Evolutionary conservation across 1,140 invertebrate species (phyloP), one percentile per base, ranked within the genome.

Genomic region (Aporrectodea caliginosa): DNA sequence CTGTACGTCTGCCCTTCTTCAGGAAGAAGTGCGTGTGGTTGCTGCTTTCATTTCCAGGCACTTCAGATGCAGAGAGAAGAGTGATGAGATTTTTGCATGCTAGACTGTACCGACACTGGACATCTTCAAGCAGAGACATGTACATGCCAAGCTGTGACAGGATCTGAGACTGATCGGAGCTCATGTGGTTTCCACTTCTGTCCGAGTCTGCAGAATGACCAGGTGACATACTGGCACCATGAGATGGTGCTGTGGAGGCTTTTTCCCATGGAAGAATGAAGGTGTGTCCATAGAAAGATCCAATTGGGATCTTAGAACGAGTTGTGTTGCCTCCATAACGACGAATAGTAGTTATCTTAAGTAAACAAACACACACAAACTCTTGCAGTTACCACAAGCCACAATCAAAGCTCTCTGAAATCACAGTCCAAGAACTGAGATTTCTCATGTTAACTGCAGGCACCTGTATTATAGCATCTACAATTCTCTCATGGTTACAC

Each of bases 201-300:
- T 58, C 89, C 76, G 91, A 88, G 81, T 92, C 91, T 22, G 89
- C 86, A 85, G 91, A 88, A 79, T 80, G 80, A 16, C 69, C 73
- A 16, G 81, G 43, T 0, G 73, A 72, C n/a, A 79, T 33, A 30
- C n/a, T 30, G 35, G 73, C 35, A 33, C 32, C 58, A 30, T 32
- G 35, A 2, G 14, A 35, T 58, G 73, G 34, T 27, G 78, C 33
- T 2, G 27, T 77, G 69, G 16, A 69, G 22, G 33, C 34, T 84
- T 89, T 87, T 92, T 92, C 87, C 82, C 92, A 92, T 2, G 92
- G 92, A 68, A 93, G 86, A 74, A 94, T 91, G 32, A 94, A 92
- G 69, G 94, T 92, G 85, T 96, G 94, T 1, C 95, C 95, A 85
- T 94, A 97, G 88, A 96, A 97, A 85, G 92, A 93, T n/a, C 95